Evolutionary conservation across 92 coral and sea anemone genomes (phyloP), one percentile per base, ranked within the genome.

Genomic region (Galaxea fascicularis): DNA sequence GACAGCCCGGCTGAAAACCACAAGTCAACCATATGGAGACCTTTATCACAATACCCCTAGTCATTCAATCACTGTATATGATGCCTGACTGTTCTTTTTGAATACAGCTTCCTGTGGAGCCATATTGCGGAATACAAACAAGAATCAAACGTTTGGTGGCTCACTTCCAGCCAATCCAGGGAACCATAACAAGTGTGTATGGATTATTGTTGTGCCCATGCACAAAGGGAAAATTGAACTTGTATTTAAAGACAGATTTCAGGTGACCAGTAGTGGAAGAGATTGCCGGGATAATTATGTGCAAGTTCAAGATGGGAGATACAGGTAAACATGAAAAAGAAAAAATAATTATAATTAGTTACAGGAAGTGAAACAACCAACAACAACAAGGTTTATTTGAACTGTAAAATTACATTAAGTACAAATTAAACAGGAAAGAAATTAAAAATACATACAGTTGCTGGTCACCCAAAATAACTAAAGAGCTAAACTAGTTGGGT

Each of bases 121-220:
- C 25, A 58, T 82, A 24, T n/a, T 82, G 67, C 11, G 47, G 29
- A 71, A 58, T 4, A 68, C 53, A 35, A 74, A 71, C 82, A 62
- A 27, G 17, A 83, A 83, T 45, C 74, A 63, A 12, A 83, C 87
- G 12, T 83, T 83, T 83, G 65, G 13, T 21, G 80, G 80, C 25
- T 44, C 64, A 31, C 87, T 73, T 20, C 65, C 74, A 14, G 51
- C 80, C 13, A 60, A 46, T 54, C 81, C 82, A 11, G 65, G 70
- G 46, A 51, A 0, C 20, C 65, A 79, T 31, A 87, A 86, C 80
- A 92, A 91, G 74, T 94, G 98, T 73, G 94, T 90, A 2, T 94
- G 98, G 98, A 88, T 94, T 59, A 90, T 94, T 78, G 86, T 86
- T 49, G 98, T 92, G 28, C 89, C 83, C 1, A 71, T 92, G 28